Evolutionary conservation across 2,797 vertebrate species (phyloP), one percentile per base, ranked within the genome.

Genomic region (Lycodopsis pacificus): DNA sequence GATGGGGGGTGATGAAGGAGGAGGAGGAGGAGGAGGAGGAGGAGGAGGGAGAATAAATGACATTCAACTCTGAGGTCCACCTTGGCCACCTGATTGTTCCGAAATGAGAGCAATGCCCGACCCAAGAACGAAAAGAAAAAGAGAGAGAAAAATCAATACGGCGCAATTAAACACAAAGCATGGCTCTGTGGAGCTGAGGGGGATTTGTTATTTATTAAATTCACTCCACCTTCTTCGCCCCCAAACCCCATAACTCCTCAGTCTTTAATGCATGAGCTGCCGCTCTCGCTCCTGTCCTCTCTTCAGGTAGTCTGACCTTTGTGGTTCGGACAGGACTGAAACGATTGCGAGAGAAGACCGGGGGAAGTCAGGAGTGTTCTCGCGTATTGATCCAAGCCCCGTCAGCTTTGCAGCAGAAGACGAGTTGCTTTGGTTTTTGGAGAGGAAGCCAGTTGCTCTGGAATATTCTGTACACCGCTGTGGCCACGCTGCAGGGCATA

Each of bases 81-180:
- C 89, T 91, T 89, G 89, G 90, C 89, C 89, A 91, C 90, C 91
- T 93, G 94, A 95, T 94, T 94, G 92, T 90, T 93, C 92, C 92
- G 88, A 92, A 95, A 94, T 93, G 91, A 94, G 92, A 93, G 88
- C 87, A 83, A 87, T 87, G 90, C 82, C 90, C 61, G 69, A 88
- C 78, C 85, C 27, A 70, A 80, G 89, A 87, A 86, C 36, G 88
- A 87, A 77, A 92, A 90, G 88, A 88, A 89, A 83, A 76, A 77
- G 84, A 83, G 84, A 72, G 80, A 40, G 78, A 76, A 90, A 95
- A 95, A 95, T 95, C 95, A 94, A 94, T 95, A 94, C 68, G n/a
- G 88, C 88, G 91, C 94, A 95, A 96, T 96, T 96, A 95, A 95
- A 95, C 89, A 95, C 90, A 93, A 94, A 94, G 90, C 85, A 64